Percentiles rank a stretch among this genome's conserved stretches.
phyloP scores from a whole-genome alignment of 2,113 vertebrate genomes.

The Eretmochelys imbricata region DNA sequence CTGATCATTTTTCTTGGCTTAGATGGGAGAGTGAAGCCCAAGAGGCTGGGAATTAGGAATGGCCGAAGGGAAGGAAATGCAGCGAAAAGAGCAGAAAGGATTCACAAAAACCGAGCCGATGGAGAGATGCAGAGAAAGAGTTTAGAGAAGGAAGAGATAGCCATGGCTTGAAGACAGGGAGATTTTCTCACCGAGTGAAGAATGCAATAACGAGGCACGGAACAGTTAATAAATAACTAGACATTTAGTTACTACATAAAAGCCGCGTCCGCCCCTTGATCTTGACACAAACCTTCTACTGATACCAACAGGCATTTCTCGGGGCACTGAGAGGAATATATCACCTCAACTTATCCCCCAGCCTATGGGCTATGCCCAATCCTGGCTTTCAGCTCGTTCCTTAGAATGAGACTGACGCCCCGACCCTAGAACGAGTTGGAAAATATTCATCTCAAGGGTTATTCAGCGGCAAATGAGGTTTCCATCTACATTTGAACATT shows the following conservation, averaged over 20 bases:
- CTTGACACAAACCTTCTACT: not conserved
- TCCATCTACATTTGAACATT: not conserved
- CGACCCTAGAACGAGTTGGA: not conserved
- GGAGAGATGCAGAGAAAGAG: not conserved
- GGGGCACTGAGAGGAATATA: not conserved
- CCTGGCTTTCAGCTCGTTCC: not conserved
- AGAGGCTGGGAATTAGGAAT: not conserved
- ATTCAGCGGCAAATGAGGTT: not conserved
- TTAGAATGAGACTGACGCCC: not conserved
- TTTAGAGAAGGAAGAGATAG: not conserved
- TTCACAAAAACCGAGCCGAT: not conserved
- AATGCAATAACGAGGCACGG: not conserved
- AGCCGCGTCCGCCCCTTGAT: not conserved
- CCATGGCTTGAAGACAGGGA: not conserved
- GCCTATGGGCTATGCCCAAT: not conserved
- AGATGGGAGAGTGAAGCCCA: not conserved
- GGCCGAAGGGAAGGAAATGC: not conserved
- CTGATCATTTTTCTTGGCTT: not conserved
- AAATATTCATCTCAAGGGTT: not conserved
- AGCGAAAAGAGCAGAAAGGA: not conserved
- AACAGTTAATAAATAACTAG: not conserved
- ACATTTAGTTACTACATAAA: not conserved
- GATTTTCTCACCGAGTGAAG: not conserved
- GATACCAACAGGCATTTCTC: rapidly evolving
- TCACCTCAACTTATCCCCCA: not conserved